These are phyloP conservation scores for Melanerpes aurifrons DNA, from an alignment of 2,113 vertebrate species.

Conservation along the genomic window DNA sequence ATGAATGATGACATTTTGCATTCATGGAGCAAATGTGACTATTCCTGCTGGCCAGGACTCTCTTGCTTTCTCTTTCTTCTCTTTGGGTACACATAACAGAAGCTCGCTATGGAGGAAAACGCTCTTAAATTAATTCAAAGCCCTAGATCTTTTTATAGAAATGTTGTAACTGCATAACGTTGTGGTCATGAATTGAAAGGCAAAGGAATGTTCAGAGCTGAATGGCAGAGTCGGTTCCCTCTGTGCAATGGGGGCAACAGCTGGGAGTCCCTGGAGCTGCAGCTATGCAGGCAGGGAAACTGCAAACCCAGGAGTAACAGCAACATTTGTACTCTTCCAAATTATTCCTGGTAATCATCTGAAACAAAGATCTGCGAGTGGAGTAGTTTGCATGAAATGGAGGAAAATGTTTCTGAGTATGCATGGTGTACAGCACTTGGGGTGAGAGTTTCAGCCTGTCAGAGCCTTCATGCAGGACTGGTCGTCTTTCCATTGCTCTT, in stretches of 20 bases:
- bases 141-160: neutral
- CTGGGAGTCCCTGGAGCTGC: neutral
- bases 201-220: neutral
- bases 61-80: slow-evolving; percentile 4
- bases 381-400: neutral
- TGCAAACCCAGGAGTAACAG: neutral
- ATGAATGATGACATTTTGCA: slow-evolving; percentile 36
- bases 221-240: neutral
- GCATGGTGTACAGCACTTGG: neutral
- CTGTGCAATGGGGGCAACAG: neutral
- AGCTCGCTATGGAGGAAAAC: neutral
- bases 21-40: slow-evolving; percentile 34
- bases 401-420: neutral
- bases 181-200: neutral
- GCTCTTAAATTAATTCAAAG: neutral
- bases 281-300: neutral
- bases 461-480: neutral
- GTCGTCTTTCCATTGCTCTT: neutral
- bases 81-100: neutral
- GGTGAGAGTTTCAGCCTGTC: neutral
- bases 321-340: neutral
- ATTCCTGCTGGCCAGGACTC: neutral
- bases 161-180: neutral
- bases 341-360: neutral
- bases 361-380: neutral